phyloP scores from a whole-genome alignment of 2,113 vertebrate genomes.

The Jacana jacana region DNA sequence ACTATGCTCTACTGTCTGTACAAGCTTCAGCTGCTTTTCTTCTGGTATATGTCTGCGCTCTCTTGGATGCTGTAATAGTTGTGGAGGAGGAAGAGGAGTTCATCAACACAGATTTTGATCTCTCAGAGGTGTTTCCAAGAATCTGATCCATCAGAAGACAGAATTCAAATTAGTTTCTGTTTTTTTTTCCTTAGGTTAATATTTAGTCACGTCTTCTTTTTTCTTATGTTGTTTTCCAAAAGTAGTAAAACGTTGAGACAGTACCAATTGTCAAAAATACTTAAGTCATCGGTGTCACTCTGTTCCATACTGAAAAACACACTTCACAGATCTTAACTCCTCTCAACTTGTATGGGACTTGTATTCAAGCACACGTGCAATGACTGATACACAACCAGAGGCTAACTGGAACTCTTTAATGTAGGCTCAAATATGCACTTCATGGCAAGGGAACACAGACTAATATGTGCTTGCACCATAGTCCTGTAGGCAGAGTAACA shows the following conservation, averaged over 20 bases:
- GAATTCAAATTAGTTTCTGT: neutral
- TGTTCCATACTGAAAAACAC: neutral
- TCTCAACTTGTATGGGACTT: neutral
- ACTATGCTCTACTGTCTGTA: neutral
- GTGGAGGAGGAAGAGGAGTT: conserved; percentile 53
- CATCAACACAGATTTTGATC: conserved; percentile 43
- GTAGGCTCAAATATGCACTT: neutral
- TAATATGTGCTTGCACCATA: neutral
- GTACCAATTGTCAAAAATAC: neutral
- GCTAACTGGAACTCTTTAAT: neutral
- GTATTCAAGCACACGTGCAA: neutral
- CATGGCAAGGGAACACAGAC: conserved; percentile 30
- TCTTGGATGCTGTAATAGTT: neutral
- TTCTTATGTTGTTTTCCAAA: neutral
- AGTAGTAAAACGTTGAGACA: neutral
- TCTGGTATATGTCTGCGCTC: neutral
- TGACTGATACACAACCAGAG: neutral
- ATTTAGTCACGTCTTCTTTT: neutral
- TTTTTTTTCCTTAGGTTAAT: neutral
- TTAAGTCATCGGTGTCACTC: neutral
- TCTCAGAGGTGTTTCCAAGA: conserved; percentile 66
- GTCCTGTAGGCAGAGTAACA: conserved; percentile 6
- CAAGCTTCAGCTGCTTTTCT: neutral
- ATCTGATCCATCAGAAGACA: neutral
- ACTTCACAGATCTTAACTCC: neutral